Evolutionary conservation across 23 tunicate genomes (phyloP).

Genomic region (Clavelina lepadiformis): DNA sequence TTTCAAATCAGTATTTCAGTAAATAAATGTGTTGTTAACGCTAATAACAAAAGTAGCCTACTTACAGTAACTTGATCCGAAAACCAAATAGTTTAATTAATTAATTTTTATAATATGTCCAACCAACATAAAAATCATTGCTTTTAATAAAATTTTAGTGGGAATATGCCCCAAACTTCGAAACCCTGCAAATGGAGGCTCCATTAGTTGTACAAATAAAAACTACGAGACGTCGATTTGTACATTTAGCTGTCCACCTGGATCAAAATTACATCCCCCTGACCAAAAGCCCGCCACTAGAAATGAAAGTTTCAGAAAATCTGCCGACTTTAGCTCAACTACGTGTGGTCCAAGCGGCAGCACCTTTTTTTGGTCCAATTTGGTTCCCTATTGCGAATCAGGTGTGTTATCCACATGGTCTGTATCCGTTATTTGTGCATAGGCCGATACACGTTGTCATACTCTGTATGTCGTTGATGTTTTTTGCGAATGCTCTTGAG

Average conservation of each 20-base stretch:
- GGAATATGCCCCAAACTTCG: slow-evolving; percentile 13
- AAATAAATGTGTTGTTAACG: too few relatives aligned
- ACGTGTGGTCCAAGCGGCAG: slow-evolving; percentile 10
- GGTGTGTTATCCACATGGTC: slow-evolving; percentile 15
- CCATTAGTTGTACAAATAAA: slow-evolving; percentile 27
- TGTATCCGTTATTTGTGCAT: too few relatives aligned
- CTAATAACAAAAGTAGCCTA: too few relatives aligned
- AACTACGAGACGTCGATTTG: slow-evolving; percentile 48
- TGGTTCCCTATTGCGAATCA: slow-evolving; percentile 64
- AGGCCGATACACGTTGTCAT: too few relatives aligned
- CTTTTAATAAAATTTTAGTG: slow-evolving; percentile 19
- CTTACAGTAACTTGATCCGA: too few relatives aligned
- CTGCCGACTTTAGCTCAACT: background rate
- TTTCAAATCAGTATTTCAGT: too few relatives aligned
- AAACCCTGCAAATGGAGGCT: slow-evolving; percentile 61
- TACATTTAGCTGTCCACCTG: slow-evolving; percentile 38
- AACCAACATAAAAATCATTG: too few relatives aligned
- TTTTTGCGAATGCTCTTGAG: too few relatives aligned
- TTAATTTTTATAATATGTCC: too few relatives aligned
- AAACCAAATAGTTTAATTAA: too few relatives aligned
- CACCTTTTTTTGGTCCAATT: slow-evolving; percentile 22
- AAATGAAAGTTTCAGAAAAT: background rate
- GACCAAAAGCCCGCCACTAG: background rate
- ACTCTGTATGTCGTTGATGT: too few relatives aligned
- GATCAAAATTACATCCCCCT: slow-evolving; percentile 19